Conservation (phyloP, 1,140 invertebrate species). For the Bombus vancouverensis region DNA sequence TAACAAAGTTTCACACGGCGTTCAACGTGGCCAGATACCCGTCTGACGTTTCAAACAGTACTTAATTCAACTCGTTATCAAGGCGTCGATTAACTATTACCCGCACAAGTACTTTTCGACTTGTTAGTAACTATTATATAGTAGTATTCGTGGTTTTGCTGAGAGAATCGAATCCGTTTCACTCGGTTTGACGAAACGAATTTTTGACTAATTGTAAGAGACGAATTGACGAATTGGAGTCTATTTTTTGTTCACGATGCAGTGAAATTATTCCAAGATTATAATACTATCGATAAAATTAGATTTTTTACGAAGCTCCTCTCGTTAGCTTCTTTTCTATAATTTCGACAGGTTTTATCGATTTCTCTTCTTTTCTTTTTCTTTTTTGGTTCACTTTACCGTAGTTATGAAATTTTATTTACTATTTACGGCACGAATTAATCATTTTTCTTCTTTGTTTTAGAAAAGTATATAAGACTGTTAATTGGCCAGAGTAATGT, state of each 20-base stretch:
- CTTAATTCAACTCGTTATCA: conserved; percentile 12
- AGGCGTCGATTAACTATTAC: background rate
- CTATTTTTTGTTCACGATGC: background rate
- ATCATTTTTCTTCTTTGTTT: conserved; percentile 3
- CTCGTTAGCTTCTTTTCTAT: background rate
- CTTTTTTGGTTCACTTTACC: background rate
- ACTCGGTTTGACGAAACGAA: background rate
- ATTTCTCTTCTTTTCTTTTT: background rate
- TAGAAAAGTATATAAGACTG: conserved; percentile 20
- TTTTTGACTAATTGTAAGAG: background rate
- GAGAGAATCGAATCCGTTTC: conserved; percentile 1
- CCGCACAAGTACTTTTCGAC: background rate
- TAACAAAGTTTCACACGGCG: background rate
- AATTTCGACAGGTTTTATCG: background rate
- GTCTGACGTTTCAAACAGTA: conserved; percentile 9
- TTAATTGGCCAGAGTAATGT: conserved; percentile 21
- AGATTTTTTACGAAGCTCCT: background rate
- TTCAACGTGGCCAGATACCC: conserved; percentile 8
- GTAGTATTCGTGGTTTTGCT: background rate
- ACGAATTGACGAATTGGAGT: background rate
- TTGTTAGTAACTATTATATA: background rate
- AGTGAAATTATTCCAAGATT: background rate
- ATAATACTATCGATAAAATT: background rate
- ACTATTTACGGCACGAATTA: background rate
- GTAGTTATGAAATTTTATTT: background rate